These are phyloP conservation scores for Amphiprion clarkii DNA, from an alignment of 2,797 vertebrate species.

Conservation along the genomic window DNA sequence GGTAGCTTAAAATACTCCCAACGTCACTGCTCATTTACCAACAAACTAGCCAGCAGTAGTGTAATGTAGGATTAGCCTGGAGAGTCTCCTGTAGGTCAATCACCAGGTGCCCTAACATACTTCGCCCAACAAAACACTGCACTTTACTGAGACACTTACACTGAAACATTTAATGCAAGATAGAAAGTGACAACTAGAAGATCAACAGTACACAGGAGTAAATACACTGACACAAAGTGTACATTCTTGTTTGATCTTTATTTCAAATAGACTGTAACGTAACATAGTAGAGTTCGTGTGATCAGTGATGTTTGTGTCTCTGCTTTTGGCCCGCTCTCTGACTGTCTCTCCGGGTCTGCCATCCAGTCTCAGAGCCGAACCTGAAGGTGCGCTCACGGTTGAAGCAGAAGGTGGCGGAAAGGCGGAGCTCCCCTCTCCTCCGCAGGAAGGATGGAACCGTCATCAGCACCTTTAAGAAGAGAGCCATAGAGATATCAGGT, in stretches of 20 bases:
- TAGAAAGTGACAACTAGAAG: neutral
- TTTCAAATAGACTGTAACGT: neutral
- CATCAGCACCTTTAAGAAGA: conserved; percentile 90
- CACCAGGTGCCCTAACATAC: conserved; percentile 29
- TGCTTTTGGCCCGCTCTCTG: neutral
- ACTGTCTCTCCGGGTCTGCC: neutral
- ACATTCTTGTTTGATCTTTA: no score
- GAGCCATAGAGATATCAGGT: conserved; percentile 87
- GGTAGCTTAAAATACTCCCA: conserved; percentile 17
- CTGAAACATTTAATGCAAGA: neutral
- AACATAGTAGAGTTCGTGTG: neutral
- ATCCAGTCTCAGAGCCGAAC: conserved; percentile 88
- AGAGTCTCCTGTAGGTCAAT: conserved; percentile 33
- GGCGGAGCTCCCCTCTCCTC: conserved; percentile 89
- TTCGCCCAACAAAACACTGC: conserved; percentile 8
- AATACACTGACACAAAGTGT: no score
- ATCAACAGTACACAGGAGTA: neutral
- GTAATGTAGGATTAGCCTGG: conserved; percentile 39
- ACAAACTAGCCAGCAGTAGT: conserved; percentile 13
- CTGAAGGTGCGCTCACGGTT: conserved; percentile 93
- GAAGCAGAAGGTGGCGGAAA: conserved; percentile 95
- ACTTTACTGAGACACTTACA: neutral
- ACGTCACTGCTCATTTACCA: conserved; percentile 35
- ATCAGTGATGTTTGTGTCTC: neutral
- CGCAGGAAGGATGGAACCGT: conserved; percentile 91